phyloP scores from a whole-genome alignment of 2,797 vertebrate genomes.

The Danionella dracula region DNA sequence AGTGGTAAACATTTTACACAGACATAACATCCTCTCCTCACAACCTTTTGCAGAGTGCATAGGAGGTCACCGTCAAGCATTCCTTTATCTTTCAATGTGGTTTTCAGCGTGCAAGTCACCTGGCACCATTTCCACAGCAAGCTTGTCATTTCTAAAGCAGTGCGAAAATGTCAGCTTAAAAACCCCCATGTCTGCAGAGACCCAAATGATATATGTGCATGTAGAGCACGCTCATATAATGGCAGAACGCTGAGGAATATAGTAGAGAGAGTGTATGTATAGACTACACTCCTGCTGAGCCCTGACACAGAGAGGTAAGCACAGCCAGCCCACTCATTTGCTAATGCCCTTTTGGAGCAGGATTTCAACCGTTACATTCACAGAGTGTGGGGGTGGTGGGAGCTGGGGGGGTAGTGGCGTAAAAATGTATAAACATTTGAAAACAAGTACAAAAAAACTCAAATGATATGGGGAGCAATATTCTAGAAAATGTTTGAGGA shows the following conservation, averaged over 20 bases:
- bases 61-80: not conserved
- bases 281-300: constrained; percentile 63
- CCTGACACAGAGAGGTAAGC: constrained; percentile 61
- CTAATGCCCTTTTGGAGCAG: constrained; percentile 63
- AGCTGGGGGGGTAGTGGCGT: not conserved
- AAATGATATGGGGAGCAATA: too few species aligned
- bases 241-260: constrained; percentile 55
- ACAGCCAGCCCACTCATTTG: constrained; percentile 68
- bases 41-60: not conserved
- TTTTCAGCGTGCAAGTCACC: not conserved
- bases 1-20: not conserved
- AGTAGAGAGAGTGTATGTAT: constrained; percentile 64
- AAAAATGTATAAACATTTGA: constrained; percentile 4
- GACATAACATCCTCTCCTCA: not conserved
- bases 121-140: not conserved
- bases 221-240: constrained; percentile 63
- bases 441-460: not conserved
- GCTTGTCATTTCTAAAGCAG: not conserved
- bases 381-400: constrained; percentile 24
- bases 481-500: too few species aligned
- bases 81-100: not conserved
- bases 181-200: not conserved
- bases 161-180: constrained; percentile 4
- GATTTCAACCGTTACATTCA: constrained; percentile 31
- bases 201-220: constrained; percentile 53